These are phyloP conservation scores for Phrynosoma platyrhinos DNA, from an alignment of 2,113 vertebrate species.

Conservation along the genomic window DNA sequence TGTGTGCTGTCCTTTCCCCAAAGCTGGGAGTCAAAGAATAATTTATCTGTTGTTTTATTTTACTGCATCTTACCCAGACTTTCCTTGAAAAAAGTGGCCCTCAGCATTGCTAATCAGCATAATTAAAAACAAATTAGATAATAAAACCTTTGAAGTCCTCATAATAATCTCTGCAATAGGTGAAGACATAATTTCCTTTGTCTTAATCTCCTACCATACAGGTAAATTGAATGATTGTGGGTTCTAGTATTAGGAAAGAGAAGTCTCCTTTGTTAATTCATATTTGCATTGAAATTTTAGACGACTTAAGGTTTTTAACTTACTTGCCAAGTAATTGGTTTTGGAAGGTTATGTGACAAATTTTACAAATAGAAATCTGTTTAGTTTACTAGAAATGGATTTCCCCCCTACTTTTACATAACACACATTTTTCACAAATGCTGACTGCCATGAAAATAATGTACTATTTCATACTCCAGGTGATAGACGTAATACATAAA, in stretches of 20 bases:
- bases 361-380: not conserved
- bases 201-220: not conserved
- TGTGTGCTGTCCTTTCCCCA: too few species aligned
- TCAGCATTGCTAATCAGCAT: too few species aligned
- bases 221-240: not conserved
- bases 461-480: not conserved
- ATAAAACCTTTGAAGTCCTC: not conserved
- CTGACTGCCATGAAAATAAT: not conserved
- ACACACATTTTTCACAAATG: not conserved
- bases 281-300: not conserved
- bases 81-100: not conserved
- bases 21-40: not conserved
- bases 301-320: not conserved
- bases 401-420: not conserved
- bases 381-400: not conserved
- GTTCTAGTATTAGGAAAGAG: not conserved
- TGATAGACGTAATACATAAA: not conserved
- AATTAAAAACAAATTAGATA: not conserved
- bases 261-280: not conserved
- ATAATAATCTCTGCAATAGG: not conserved
- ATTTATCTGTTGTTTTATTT: not conserved
- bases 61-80: not conserved
- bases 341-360: not conserved
- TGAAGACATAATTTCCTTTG: not conserved
- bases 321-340: not conserved